Percentiles rank a stretch among this genome's conserved stretches.
Conservation (phyloP, 2,797 vertebrate genomes). For the Molothrus ater region DNA sequence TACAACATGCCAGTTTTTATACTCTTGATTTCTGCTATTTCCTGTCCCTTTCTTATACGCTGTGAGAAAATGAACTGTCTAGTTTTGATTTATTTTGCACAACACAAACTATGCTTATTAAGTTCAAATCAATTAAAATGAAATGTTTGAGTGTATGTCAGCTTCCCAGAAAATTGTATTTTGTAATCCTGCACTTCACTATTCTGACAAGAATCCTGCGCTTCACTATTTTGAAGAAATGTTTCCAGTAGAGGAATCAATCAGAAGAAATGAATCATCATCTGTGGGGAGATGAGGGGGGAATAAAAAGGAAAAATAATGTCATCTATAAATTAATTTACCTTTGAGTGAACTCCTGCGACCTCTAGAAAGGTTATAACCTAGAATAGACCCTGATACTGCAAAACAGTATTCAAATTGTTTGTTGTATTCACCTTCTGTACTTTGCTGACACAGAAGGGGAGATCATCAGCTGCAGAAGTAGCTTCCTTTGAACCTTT, state of each 20-base stretch:
- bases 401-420: background rate
- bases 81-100: slow-evolving; percentile 26
- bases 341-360: background rate
- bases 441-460: background rate
- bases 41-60: background rate
- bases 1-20: background rate
- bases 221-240: slow-evolving; percentile 14
- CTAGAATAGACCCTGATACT: background rate
- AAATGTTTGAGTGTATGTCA: slow-evolving; percentile 38
- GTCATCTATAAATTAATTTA: background rate
- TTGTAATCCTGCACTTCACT: slow-evolving; percentile 1
- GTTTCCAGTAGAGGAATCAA: slow-evolving; percentile 26
- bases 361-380: background rate
- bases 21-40: background rate
- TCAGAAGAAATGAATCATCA: slow-evolving; percentile 17
- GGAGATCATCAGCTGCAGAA: background rate
- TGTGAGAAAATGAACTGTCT: background rate
- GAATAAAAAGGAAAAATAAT: background rate
- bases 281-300: background rate
- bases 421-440: background rate
- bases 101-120: slow-evolving; percentile 21
- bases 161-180: slow-evolving; percentile 11
- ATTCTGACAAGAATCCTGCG: slow-evolving; percentile 31
- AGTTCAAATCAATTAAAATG: slow-evolving; percentile 29
- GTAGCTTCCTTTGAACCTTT: background rate